Base-by-base conservation (phyloP, 2,888 invertebrate genomes). In the Orthosia gracilis region DNA sequence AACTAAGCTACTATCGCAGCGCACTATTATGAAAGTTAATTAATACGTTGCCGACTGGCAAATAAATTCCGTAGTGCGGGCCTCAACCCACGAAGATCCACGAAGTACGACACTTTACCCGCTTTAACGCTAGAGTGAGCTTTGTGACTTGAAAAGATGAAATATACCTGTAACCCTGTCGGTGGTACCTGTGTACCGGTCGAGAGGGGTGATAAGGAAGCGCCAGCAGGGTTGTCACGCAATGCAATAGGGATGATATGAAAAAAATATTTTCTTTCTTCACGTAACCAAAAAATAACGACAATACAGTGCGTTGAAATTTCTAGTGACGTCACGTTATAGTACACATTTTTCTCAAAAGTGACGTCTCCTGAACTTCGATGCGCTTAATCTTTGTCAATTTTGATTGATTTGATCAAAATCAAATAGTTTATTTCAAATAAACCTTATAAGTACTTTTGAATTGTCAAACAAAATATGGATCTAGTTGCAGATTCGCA, bases 131-230 rank as follows among this genome's bases (percentile, higher is more conserved):
- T 77, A 77, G 74, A 87, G 80, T 83, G 79, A 82, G 82, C 85
- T 85, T 85, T 84, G 78, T 87, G 85, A 81, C 85, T 87, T 71
- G 68, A 78, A 86, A 85, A 83, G 78, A 87, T 73, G 70, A 77
- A 86, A 85, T 82, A 9, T 18, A 17, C 18, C 50, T 50, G 18
- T 50, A 50, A 17, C 23, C 45, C 21, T 61, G 80, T 80, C 73
- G 73, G 79, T 45, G 40, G n/a, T 62, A 54, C 66, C 26, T 58
- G 47, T 26, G 17, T 73, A 55, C 65, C 31, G 26, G 26, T 59
- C 18, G 49, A 49, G n/a, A 50, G 59, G n/a, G 55, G 58, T 18
- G 47, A 31, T 64, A 70, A 61, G 54, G 62, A 64, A 83, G n/a
- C 21, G 52, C 18, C 26, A 9, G 12, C 26, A 59, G 23, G 63